A percentile compares a stretch with the other conserved stretches of the same genome.
These are phyloP conservation scores for Nomada lathburiana DNA, from an alignment of 2,888 invertebrate species.

Conservation along the genomic window DNA sequence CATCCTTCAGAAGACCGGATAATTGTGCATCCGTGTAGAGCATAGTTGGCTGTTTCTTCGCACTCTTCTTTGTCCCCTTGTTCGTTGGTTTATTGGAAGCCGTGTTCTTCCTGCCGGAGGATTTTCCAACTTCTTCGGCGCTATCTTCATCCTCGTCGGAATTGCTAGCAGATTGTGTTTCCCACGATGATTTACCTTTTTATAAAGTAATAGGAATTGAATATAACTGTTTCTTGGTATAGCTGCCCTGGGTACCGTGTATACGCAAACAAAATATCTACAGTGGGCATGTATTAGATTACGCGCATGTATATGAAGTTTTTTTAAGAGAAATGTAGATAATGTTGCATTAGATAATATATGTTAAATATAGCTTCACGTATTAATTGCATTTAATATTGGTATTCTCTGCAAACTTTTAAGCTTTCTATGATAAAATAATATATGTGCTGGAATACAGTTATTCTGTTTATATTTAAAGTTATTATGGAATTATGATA, in stretches of 20 bases:
- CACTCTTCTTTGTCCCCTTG: constrained; percentile 54
- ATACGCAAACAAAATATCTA: not conserved
- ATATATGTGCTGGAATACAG: too few relatives aligned
- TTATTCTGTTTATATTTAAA: too few relatives aligned
- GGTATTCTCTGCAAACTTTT: too few relatives aligned
- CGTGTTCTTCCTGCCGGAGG: constrained; percentile 59
- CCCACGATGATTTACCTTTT: constrained; percentile 79
- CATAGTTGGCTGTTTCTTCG: constrained; percentile 68
- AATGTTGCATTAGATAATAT: too few relatives aligned
- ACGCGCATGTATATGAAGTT: not conserved
- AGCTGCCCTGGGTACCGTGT: constrained; percentile 9
- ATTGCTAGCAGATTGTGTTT: constrained; percentile 76
- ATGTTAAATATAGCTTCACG: too few relatives aligned
- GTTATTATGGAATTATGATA: too few relatives aligned
- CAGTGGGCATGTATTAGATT: not conserved
- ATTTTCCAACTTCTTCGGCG: constrained; percentile 69
- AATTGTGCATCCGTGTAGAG: constrained; percentile 80
- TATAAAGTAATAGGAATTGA: constrained; percentile 62
- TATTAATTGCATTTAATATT: too few relatives aligned
- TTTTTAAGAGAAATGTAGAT: not conserved
- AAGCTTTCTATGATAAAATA: too few relatives aligned
- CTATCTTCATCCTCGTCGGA: constrained; percentile 73
- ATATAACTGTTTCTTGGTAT: constrained; percentile 59
- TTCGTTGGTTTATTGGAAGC: constrained; percentile 60
- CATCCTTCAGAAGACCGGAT: constrained; percentile 80